Evolutionary conservation across 2,113 vertebrate species (phyloP), one percentile per base, ranked within the genome.

Genomic region (Dipodomys spectabilis): DNA sequence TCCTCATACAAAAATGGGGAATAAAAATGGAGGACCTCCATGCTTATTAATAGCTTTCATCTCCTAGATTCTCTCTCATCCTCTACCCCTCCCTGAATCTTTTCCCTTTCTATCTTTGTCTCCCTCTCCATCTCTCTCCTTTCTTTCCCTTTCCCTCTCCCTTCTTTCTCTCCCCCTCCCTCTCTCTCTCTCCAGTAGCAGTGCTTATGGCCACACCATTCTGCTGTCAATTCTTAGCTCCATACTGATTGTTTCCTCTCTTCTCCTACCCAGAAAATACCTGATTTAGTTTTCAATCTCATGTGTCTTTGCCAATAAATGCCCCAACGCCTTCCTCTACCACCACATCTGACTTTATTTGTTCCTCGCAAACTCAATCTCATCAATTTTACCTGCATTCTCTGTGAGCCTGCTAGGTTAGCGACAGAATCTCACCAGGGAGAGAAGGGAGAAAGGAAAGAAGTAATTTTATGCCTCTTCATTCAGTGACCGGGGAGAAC

Each of bases 1-100:
- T 62, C 57, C 20, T 93, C 86, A 95, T 67, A 69, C 39, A 80
- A 62, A 92, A 90, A 80, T n/a, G 64, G 60, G 88, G 95, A 53
- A 13, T 62, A 82, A 80, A 96, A 90, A 67, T 64, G 68, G 35
- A 60, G 22, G n/a, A 74, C 9, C 27, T 87, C n/a, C 5, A 9
- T 18, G 13, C 7, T 88, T 64, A 20, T 5, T 30, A 53, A 62
- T 6, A 44, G 22, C 69, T 77, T 72, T 69, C 86, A n/a, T 22
- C 82, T 77, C 25, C n/a, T 91, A 57, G 25, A 39, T 7, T 68
- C 4, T 30, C 22, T 28, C 32, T n/a, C 28, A 4, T 18, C 16
- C 20, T 45, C 7, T 39, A 39, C 35, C 39, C 39, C 39, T 39
- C 39, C 49, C 10, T 13, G 49, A 53, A 9, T 13, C 12, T 11